These are phyloP conservation scores for Tenthredo scrophulariae DNA, from an alignment of 2,888 invertebrate species.

Conservation along the genomic window DNA sequence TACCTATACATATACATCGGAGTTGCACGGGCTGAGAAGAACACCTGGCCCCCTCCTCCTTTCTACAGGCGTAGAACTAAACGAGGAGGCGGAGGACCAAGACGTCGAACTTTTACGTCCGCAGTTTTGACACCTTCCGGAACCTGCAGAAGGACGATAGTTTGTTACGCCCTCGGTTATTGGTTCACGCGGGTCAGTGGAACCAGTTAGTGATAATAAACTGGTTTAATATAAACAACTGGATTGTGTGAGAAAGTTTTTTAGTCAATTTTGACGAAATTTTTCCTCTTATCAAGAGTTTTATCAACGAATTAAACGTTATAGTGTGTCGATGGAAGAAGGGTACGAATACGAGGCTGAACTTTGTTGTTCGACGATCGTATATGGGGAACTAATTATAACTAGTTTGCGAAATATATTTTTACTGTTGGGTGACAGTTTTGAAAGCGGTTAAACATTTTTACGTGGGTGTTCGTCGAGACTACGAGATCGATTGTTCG, in stretches of 20 bases:
- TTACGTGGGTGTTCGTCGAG: not conserved
- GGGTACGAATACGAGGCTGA: not conserved
- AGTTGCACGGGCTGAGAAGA: slow-evolving; percentile 11
- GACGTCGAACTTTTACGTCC: slow-evolving; percentile 31
- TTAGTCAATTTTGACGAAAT: not conserved
- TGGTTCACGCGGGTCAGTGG: slow-evolving; percentile 14
- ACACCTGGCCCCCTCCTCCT: slow-evolving; percentile 35
- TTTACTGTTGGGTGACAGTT: not conserved
- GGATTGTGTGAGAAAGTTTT: not conserved
- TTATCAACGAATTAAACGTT: not conserved
- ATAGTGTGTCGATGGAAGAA: slow-evolving; percentile 12
- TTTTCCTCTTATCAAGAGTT: not conserved
- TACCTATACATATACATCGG: not conserved
- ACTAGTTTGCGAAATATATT: not conserved
- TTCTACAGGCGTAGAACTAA: slow-evolving; percentile 29
- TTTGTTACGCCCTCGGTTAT: not conserved
- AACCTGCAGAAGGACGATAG: not conserved
- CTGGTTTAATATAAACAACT: not conserved
- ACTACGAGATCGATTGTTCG: not conserved
- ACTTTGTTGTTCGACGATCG: not conserved
- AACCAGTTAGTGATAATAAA: slow-evolving; percentile 13
- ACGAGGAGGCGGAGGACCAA: slow-evolving; percentile 35
- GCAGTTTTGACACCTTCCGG: slow-evolving; percentile 33
- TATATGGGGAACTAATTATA: not conserved
- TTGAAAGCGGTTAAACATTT: not conserved